Evolutionary conservation across 2,888 invertebrate genomes (phyloP).

Genomic region (Netelia virgata): DNA sequence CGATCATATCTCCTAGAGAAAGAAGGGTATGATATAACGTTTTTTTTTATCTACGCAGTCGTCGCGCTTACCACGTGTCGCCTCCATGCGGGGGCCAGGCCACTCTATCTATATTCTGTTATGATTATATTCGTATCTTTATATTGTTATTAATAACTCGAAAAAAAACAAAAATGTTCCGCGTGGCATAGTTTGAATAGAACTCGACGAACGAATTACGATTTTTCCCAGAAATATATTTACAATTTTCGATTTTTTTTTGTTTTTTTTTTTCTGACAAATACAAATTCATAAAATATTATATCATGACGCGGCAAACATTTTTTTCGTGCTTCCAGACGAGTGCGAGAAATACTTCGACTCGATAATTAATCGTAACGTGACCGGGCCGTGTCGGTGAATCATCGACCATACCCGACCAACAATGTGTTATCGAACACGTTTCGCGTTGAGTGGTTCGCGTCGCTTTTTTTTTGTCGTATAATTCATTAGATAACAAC

Average conservation of each 20-base stretch:
- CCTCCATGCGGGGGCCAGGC: not conserved
- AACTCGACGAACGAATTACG: too few species aligned
- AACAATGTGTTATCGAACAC: not conserved
- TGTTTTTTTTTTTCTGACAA: too few species aligned
- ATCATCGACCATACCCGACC: slow-evolving; percentile 25
- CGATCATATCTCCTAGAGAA: not conserved
- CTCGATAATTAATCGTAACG: slow-evolving; percentile 5
- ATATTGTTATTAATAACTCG: not conserved
- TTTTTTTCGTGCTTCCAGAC: not conserved
- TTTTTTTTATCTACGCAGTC: slow-evolving; percentile 54
- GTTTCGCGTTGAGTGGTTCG: not conserved
- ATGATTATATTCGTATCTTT: not conserved
- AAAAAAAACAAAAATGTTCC: not conserved
- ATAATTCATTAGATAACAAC: slow-evolving; percentile 28
- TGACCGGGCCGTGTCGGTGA: slow-evolving; percentile 15
- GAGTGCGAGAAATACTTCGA: not conserved
- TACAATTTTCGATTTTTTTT: too few species aligned
- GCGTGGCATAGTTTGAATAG: too few species aligned
- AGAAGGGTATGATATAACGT: slow-evolving; percentile 34
- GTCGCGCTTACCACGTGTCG: not conserved
- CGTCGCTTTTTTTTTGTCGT: slow-evolving; percentile 9
- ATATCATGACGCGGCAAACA: too few species aligned
- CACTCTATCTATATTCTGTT: not conserved
- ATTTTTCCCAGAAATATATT: too few species aligned
- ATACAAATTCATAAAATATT: too few species aligned